These are phyloP conservation scores for Esox niger DNA, from an alignment of 2,113 vertebrate genomes.

Conservation along the genomic window DNA sequence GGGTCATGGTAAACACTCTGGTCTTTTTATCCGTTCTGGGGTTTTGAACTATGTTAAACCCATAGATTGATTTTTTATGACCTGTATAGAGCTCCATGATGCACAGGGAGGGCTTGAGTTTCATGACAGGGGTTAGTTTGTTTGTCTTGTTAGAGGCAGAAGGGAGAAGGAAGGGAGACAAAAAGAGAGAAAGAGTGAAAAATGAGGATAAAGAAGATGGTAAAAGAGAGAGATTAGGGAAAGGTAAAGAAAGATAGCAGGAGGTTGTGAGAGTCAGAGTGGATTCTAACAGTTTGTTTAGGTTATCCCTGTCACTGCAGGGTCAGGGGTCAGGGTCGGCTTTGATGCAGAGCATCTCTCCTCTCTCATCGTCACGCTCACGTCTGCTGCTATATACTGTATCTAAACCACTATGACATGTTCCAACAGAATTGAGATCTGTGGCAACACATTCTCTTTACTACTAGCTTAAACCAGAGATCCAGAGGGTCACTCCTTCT, in stretches of 20 bases:
- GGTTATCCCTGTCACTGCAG: slow-evolving; percentile 37
- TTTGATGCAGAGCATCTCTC: slow-evolving; percentile 34
- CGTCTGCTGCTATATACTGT: not conserved
- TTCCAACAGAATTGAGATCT: no score
- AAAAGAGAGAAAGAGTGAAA: not conserved
- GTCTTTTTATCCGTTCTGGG: slow-evolving; percentile 53
- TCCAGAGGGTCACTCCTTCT: slow-evolving; percentile 5
- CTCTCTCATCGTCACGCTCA: slow-evolving; percentile 22
- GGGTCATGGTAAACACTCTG: slow-evolving; percentile 66
- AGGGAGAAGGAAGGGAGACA: not conserved
- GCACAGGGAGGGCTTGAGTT: slow-evolving; percentile 55
- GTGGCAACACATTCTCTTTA: no score
- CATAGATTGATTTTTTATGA: slow-evolving; percentile 48
- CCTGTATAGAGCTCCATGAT: slow-evolving; percentile 48
- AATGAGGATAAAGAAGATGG: slow-evolving; percentile 47
- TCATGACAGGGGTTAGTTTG: slow-evolving; percentile 56
- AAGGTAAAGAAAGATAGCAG: not conserved
- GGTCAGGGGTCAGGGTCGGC: slow-evolving; percentile 38
- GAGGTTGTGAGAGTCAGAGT: slow-evolving; percentile 28
- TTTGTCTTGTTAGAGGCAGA: slow-evolving; percentile 50
- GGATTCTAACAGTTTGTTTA: slow-evolving; percentile 53
- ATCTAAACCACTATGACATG: not conserved
- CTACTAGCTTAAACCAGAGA: no score
- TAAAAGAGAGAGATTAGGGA: slow-evolving; percentile 33
- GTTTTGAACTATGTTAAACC: slow-evolving; percentile 60